Conservation (phyloP, 2,797 vertebrate genomes). For the Platalea minor region DNA sequence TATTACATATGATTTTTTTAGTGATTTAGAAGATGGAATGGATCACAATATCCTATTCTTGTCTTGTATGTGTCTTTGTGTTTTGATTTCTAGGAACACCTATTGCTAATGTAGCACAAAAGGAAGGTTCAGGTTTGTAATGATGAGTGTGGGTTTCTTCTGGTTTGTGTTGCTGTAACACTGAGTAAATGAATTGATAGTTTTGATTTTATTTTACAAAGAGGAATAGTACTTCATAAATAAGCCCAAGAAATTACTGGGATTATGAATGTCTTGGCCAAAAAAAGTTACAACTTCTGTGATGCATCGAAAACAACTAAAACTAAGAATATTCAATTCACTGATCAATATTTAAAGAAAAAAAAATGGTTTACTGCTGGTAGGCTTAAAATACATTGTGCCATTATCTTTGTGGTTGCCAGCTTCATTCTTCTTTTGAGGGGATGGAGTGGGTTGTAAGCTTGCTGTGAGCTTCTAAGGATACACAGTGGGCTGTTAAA, state of each 20-base stretch:
- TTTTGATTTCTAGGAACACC: constrained; percentile 34
- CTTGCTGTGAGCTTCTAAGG: background rate
- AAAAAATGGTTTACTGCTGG: background rate
- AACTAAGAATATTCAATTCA: background rate
- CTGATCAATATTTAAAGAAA: background rate
- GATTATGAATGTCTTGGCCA: background rate
- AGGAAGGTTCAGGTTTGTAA: constrained; percentile 60
- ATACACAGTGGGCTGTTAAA: background rate
- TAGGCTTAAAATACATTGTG: background rate
- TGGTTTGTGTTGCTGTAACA: background rate
- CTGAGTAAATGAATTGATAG: background rate
- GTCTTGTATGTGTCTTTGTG: background rate
- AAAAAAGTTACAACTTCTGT: background rate
- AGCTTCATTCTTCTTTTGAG: background rate
- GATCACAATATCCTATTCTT: background rate
- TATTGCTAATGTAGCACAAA: background rate
- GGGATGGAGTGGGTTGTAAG: background rate
- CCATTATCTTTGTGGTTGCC: background rate
- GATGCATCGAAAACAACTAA: background rate
- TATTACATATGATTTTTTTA: background rate
- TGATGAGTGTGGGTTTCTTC: background rate
- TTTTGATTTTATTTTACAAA: background rate
- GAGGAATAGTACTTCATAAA: background rate
- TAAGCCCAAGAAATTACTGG: background rate
- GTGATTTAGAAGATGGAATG: background rate